Base-by-base conservation (phyloP, 2,113 vertebrate species). In the Burhinus bistriatus region DNA sequence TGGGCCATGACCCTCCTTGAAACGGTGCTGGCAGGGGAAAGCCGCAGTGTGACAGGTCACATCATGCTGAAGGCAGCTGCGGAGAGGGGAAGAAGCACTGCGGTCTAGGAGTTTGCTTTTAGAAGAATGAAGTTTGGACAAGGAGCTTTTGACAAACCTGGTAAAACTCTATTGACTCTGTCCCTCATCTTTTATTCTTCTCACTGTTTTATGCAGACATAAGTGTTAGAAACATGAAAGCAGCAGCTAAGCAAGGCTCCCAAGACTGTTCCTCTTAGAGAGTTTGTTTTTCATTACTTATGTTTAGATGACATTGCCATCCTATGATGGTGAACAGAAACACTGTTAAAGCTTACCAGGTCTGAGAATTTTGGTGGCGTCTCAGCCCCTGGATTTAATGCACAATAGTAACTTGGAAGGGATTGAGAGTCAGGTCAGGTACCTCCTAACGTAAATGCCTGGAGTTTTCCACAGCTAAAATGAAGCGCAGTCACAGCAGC, bases 391-490 rank as follows among this genome's bases (percentile, higher is more conserved):
- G 52, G 54, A 47, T 91, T 87, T 76, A 79, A 71, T 49, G 27
- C 9, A 21, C 65, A 70, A 3, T 9, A 66, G 62, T 25, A 62
- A 58, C 42, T 78, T 58, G 18, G 42, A 91, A 26, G n/a, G 14
- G 22, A 62, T 66, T 91, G 84, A 66, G n/a, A 95, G 55, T 83
- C 78, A 55, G 71, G 49, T 94, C 89, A 97, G 87, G 51, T 64
- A 62, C 4, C 51, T 64, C 59, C 45, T 75, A 15, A 51, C 55
- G 64, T 45, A 76, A 77, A 91, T 6, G 30, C 44, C 49, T 18
- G 9, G 42, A 78, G 66, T 59, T 83, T 84, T 71, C 26, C 38
- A 70, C 44, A 90, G 81, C 29, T 61, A 79, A 84, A 89, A 65
- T 71, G 69, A 92, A 85, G 40, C 40, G 62, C 71, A 94, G 49